Evolutionary conservation across 2,888 invertebrate species (phyloP).

Genomic region (Aleiodes testaceus): DNA sequence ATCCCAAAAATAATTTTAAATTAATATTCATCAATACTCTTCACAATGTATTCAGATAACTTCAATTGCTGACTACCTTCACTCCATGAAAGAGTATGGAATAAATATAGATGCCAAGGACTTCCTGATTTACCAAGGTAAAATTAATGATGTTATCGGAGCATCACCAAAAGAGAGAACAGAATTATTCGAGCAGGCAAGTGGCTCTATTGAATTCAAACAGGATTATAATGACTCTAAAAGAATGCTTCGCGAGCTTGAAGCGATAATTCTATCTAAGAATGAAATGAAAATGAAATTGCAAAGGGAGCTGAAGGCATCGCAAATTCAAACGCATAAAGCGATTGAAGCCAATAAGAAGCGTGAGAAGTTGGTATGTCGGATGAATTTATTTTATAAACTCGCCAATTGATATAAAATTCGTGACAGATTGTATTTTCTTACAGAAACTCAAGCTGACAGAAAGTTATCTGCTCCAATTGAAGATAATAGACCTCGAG

Average conservation of each 20-base stretch:
- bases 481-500: constrained; percentile 4
- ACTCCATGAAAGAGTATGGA: neutral
- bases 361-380: too few species aligned
- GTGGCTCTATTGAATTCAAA: constrained; percentile 22
- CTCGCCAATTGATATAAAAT: too few species aligned
- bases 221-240: neutral
- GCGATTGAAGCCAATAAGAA: too few species aligned
- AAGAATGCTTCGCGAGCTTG: too few species aligned
- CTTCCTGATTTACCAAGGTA: constrained; percentile 24
- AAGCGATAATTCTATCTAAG: too few species aligned
- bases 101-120: constrained; percentile 8
- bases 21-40: neutral
- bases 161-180: constrained; percentile 8
- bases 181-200: constrained; percentile 1
- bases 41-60: neutral
- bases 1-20: too few species aligned
- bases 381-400: too few species aligned
- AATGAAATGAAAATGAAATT: too few species aligned
- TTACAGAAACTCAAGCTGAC: too few species aligned
- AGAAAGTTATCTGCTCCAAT: neutral
- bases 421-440: too few species aligned
- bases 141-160: neutral
- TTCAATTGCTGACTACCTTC: neutral
- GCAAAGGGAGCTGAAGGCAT: too few species aligned
- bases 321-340: too few species aligned